Evolutionary conservation across 2,113 vertebrate genomes (phyloP).

Genomic region (Chlorodrepanis virens): DNA sequence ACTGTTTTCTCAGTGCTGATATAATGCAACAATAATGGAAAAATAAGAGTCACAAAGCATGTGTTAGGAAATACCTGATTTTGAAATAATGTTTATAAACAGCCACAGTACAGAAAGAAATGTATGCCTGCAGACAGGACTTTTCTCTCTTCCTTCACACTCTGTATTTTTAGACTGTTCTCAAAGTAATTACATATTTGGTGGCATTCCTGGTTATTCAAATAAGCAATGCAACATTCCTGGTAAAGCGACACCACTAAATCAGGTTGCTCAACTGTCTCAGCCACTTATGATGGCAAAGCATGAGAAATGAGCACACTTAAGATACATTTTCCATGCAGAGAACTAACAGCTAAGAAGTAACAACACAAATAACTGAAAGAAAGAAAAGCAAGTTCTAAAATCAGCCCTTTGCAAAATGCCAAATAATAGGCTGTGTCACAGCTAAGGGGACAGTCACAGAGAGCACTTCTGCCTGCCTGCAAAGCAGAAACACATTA

Average conservation of each 20-base stretch:
- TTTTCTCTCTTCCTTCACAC: neutral
- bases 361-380: neutral
- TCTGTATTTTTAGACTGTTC: neutral
- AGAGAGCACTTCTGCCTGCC: neutral
- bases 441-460: neutral
- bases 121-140: conserved; percentile 28
- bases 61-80: conserved; percentile 25
- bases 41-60: conserved; percentile 22
- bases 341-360: conserved; percentile 21
- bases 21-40: conserved; percentile 43
- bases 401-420: neutral
- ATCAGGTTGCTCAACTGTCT: conserved; percentile 15
- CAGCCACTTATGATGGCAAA: neutral
- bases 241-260: neutral
- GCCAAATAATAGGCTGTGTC: neutral
- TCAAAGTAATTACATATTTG: neutral
- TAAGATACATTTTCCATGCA: neutral
- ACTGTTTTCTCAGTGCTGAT: conserved; percentile 30
- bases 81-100: conserved; percentile 19
- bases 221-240: neutral
- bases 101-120: conserved; percentile 4
- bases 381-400: neutral
- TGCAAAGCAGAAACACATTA: conserved; percentile 42
- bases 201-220: conserved; percentile 1
- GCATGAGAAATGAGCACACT: neutral